Conservation (phyloP, 2,113 vertebrate species). For the Corythoichthys haematopterus region DNA sequence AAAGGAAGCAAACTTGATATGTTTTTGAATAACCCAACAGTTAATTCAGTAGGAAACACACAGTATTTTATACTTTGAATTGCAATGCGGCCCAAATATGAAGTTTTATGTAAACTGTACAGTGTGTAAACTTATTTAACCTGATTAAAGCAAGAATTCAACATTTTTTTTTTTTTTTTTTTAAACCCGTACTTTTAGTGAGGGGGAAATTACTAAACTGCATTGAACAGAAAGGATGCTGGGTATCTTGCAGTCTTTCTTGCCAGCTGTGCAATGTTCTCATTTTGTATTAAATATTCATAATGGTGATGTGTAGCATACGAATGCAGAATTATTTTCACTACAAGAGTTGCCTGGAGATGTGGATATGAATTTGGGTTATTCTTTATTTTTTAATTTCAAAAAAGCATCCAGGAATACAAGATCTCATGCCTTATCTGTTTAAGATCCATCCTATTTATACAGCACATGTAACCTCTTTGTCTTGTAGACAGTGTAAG, state of each 20-base stretch:
- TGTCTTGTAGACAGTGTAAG: neutral
- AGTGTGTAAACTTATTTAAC: neutral
- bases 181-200: neutral
- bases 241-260: neutral
- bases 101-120: neutral
- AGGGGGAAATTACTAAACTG: neutral
- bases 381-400: neutral
- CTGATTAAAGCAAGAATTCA: neutral
- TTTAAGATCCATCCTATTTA: neutral
- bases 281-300: neutral
- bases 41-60: neutral
- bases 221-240: neutral
- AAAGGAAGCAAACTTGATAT: no score
- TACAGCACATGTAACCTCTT: neutral
- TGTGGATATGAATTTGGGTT: conserved; percentile 1
- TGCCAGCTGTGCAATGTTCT: conserved; percentile 1
- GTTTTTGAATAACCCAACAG: no score
- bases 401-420: neutral
- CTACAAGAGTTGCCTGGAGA: neutral
- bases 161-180: neutral
- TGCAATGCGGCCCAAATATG: neutral
- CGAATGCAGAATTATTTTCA: neutral
- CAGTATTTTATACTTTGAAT: neutral
- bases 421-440: neutral
- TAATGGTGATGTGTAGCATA: neutral